phyloP scores from a whole-genome alignment of 2,797 vertebrate genomes.

The Erethizon dorsatum region DNA sequence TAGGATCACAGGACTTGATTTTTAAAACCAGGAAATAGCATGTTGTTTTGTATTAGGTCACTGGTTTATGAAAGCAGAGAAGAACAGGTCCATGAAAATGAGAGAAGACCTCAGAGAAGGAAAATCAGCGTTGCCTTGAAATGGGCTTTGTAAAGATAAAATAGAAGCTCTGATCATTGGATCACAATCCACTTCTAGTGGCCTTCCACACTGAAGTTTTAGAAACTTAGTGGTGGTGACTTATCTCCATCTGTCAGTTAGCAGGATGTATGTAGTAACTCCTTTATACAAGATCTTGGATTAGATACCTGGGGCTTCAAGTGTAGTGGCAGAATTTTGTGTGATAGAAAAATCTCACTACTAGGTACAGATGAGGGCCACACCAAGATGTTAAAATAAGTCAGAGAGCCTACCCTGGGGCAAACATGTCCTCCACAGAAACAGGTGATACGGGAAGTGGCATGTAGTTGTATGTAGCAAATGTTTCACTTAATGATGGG shows the following conservation, averaged over 20 bases:
- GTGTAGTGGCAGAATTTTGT: not conserved
- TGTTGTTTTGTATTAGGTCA: constrained; percentile 18
- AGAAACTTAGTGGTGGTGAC: not conserved
- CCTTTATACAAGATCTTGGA: not conserved
- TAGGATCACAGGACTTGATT: constrained; percentile 5
- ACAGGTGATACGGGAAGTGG: not conserved
- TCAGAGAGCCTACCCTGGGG: not conserved
- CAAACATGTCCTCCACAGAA: not conserved
- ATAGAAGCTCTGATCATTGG: not conserved
- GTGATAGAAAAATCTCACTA: constrained; percentile 13
- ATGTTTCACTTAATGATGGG: constrained; percentile 8
- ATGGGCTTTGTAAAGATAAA: not conserved
- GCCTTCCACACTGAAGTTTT: not conserved
- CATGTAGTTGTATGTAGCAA: not conserved
- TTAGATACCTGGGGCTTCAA: not conserved
- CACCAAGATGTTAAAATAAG: not conserved
- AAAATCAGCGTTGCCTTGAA: constrained; percentile 22
- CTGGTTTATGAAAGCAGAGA: constrained; percentile 28
- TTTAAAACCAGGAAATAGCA: constrained; percentile 36
- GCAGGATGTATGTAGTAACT: not conserved
- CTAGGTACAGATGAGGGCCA: not conserved
- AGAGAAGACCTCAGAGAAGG: not conserved
- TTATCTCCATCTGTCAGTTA: not conserved
- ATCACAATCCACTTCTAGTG: not conserved
- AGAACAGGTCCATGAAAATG: not conserved